Evolutionary conservation across 2,888 invertebrate species (phyloP), one percentile per base, ranked within the genome.

Genomic region (Rotaria socialis): DNA sequence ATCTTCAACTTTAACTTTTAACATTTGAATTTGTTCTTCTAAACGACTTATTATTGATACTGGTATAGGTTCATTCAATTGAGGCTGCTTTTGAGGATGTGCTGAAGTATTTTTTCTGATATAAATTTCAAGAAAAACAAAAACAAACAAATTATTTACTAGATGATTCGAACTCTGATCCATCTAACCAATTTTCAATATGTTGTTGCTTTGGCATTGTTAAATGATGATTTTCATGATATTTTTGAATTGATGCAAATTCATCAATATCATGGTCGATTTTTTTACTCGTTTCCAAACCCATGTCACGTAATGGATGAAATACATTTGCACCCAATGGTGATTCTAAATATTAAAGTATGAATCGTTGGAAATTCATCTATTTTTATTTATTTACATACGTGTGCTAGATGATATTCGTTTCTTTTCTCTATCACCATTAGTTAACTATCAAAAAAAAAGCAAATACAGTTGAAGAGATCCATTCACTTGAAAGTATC

Each of bases 271-370:
- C 67, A 19, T 67, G 67, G 35, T 55, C 35, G 14, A 14, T 35
- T 27, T n/a, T 67, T 27, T 80, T 47, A 1, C 7, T 47, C 14
- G n/a, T 24, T 80, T 47, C 47, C 19, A 80, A 80, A 47, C 80
- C 19, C 80, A 80, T 80, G n/a, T 80, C 80, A n/a, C 80, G 80
- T 80, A 80, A 80, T n/a, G 80, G 80, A 47, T 80, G 47, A 80
- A 80, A 80, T 24, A 0, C 16, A 67, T 67, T 67, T 19, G 67
- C 0, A 19, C 4, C 19, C 6, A 3, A 19, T 47, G 11, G 3
- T 80, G 47, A 47, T 47, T 80, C 80, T 80, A 80, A 0, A 80
- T 4, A 35, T 67, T 35, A 35, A 14, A 0, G 8, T 16, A 16
- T 52, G 16, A 52, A 52, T 52, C 52, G 11, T 52, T 3, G 16